Conservation (phyloP, 2,113 vertebrate genomes). For the Opisthocomus hoazin region DNA sequence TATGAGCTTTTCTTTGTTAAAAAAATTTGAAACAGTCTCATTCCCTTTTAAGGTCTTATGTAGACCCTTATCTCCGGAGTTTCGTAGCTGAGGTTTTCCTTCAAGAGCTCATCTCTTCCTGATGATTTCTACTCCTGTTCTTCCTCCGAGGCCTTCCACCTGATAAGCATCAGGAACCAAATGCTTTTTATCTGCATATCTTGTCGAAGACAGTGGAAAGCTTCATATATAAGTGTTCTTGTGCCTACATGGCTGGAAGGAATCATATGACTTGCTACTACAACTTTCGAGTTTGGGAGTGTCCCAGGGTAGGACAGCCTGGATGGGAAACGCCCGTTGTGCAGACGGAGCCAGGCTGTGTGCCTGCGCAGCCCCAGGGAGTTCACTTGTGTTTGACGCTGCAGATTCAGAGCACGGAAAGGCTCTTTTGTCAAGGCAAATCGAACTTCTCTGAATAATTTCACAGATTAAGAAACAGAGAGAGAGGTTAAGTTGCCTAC, state of each 20-base stretch:
- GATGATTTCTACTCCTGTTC: background rate
- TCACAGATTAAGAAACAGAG: background rate
- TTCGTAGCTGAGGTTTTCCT: background rate
- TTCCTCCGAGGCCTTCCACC: background rate
- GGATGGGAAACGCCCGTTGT: rapidly evolving
- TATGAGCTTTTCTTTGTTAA: background rate
- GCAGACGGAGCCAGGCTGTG: background rate
- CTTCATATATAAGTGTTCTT: background rate
- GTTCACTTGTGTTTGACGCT: background rate
- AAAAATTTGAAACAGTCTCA: background rate
- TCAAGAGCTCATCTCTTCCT: background rate
- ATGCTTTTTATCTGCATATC: background rate
- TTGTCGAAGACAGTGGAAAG: background rate
- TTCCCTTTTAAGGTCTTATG: conserved; percentile 10
- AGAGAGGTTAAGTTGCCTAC: background rate
- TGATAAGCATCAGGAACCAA: background rate
- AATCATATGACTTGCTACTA: background rate
- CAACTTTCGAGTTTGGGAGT: background rate
- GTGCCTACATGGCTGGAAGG: background rate
- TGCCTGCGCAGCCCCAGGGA: background rate
- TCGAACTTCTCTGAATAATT: background rate
- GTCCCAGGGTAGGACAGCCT: rapidly evolving
- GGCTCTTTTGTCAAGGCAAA: conserved; percentile 3
- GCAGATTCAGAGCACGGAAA: background rate
- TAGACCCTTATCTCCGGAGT: background rate